Conservation (phyloP, 2,888 invertebrate genomes). For the Gandaritis pyraliata region DNA sequence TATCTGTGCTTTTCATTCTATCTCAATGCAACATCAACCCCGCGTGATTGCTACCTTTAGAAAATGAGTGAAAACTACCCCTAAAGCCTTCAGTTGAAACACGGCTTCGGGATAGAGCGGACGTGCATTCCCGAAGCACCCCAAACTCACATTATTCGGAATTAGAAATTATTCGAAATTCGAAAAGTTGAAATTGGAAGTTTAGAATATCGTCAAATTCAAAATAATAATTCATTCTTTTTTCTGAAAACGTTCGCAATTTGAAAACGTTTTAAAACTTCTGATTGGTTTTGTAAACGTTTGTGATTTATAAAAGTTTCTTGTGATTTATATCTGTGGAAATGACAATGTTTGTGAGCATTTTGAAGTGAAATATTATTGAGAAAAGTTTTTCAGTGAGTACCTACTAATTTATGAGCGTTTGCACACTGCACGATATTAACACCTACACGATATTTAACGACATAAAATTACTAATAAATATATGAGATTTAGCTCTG, state of each 20-base stretch:
- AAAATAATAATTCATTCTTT: background rate
- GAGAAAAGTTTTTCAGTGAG: constrained; percentile 17
- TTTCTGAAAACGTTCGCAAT: constrained; percentile 2
- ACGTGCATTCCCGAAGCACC: constrained; percentile 25
- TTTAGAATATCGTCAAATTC: constrained; percentile 4
- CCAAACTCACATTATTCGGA: constrained; percentile 18
- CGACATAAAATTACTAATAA: too few relatives aligned
- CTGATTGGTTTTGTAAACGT: background rate
- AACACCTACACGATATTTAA: too few relatives aligned
- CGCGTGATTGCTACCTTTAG: constrained; percentile 25
- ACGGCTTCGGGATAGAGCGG: constrained; percentile 23
- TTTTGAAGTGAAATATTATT: constrained; percentile 27
- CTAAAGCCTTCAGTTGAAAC: constrained; percentile 28
- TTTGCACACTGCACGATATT: too few relatives aligned
- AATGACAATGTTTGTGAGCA: background rate
- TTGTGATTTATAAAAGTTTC: constrained; percentile 2
- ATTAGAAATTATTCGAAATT: constrained; percentile 23
- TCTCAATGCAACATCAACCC: constrained; percentile 22
- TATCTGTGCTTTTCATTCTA: constrained; percentile 15
- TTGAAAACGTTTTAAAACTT: constrained; percentile 3
- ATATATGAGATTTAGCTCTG: too few relatives aligned
- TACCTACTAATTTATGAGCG: background rate
- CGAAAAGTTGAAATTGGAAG: constrained; percentile 16
- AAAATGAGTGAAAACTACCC: constrained; percentile 28
- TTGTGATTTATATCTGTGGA: constrained; percentile 3